Conservation (phyloP, 1,140 invertebrate genomes). For the Aphaenogaster ashmeadi region DNA sequence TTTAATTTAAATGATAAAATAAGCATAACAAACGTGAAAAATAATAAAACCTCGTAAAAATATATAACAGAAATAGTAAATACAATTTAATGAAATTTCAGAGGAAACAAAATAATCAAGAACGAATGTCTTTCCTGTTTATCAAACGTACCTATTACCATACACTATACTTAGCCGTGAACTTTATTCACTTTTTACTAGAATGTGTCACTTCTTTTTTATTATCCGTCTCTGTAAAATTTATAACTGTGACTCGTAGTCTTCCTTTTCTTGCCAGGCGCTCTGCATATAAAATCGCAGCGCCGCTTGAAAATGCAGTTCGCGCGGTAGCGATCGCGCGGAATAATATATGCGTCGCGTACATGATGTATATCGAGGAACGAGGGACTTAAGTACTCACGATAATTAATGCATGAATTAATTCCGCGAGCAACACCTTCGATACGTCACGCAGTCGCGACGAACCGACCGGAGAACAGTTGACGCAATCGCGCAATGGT, state of each 20-base stretch:
- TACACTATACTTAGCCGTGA: neutral
- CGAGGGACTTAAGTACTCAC: slow-evolving; percentile 29
- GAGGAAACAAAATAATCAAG: slow-evolving; percentile 3
- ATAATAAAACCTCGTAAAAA: neutral
- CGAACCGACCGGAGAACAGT: slow-evolving; percentile 55
- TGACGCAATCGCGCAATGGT: slow-evolving; percentile 65
- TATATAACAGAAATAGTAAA: neutral
- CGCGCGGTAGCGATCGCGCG: slow-evolving; percentile 17
- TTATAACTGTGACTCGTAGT: slow-evolving; percentile 33
- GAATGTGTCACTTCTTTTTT: slow-evolving; percentile 9
- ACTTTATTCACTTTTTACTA: slow-evolving; percentile 39
- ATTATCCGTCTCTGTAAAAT: slow-evolving; percentile 43
- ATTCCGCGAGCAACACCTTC: slow-evolving; percentile 68
- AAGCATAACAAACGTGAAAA: neutral
- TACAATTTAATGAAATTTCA: slow-evolving; percentile 33
- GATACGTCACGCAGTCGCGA: slow-evolving; percentile 22
- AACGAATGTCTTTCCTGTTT: slow-evolving; percentile 16
- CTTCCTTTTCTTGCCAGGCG: neutral
- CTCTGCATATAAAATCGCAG: slow-evolving; percentile 13
- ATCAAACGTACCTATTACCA: slow-evolving; percentile 33
- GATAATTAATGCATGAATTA: slow-evolving; percentile 70
- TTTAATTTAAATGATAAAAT: slow-evolving; percentile 29
- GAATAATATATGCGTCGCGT: slow-evolving; percentile 34
- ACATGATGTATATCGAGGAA: slow-evolving; percentile 21
- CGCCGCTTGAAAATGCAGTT: slow-evolving; percentile 26